A percentile compares a stretch with the other conserved stretches of the same genome.
Evolutionary conservation across 2,888 invertebrate species (phyloP).

Genomic region (Thecophora atra): DNA sequence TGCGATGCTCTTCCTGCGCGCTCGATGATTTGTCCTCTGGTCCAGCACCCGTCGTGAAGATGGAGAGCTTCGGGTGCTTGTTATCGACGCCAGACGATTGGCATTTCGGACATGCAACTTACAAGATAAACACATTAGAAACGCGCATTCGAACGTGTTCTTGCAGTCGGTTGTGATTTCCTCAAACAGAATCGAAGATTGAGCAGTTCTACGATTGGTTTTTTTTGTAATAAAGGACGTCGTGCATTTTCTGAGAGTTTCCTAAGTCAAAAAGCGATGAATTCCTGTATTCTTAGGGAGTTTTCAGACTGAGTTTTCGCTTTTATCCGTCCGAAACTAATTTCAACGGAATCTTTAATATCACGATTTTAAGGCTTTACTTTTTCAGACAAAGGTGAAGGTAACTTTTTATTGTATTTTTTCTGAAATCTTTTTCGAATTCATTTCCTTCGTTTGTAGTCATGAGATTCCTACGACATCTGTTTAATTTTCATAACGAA

Average conservation of each 20-base stretch:
- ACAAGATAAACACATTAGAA: constrained; percentile 64
- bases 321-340: no score
- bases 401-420: no score
- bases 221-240: neutral
- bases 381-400: no score
- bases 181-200: neutral
- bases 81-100: constrained; percentile 25
- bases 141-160: constrained; percentile 25
- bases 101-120: constrained; percentile 55
- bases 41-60: constrained; percentile 27
- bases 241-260: no score
- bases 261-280: no score
- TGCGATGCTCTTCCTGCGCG: neutral
- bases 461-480: constrained; percentile 37
- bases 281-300: no score
- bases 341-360: no score
- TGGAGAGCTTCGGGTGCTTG: neutral
- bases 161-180: neutral
- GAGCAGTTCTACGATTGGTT: neutral
- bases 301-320: no score
- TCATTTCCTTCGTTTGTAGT: no score
- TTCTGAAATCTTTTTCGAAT: no score
- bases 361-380: no score
- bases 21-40: neutral
- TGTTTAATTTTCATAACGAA: constrained; percentile 44